Base-by-base conservation (phyloP, 2,113 vertebrate genomes). In the Cinclus cinclus region DNA sequence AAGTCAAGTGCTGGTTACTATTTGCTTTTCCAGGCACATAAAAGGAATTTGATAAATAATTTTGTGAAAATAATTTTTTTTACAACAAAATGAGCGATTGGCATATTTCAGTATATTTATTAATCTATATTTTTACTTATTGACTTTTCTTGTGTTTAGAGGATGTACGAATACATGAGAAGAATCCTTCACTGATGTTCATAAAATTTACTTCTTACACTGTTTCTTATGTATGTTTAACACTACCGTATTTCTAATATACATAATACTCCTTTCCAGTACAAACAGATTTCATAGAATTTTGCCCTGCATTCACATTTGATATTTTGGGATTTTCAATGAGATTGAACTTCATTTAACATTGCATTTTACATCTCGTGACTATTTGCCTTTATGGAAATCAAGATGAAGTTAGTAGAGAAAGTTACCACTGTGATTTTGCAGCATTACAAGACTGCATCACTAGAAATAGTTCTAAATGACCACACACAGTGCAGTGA, bases 401-500 rank as follows among this genome's bases (percentile, higher is more conserved):
- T 47, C 18, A 82, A 83, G 79, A 76, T 39, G 68, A 69, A 76
- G 14, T 74, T 31, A 50, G 11, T 17, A 41, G n/a, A 64, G 78
- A 62, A 80, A 55, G 9, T 63, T 87, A 39, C 19, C 46, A 76
- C 0, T 0, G 23, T 41, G 47, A 47, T 44, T 86, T 78, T 59
- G 35, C 37, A 67, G 21, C 41, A 56, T 78, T 80, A 42, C 19
- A 65, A 52, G 20, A 44, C 18, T 55, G 50, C 47, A 65, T 70
- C 68, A 52, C n/a, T 58, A 23, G 33, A 74, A 85, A 89, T n/a
- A 74, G 13, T 55, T 94, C 2, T 16, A 70, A 87, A 55, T 94
- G 87, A 80, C 87, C 91, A 94, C 95, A 96, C 87, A 90, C 71
- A 62, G 41, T 42, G 77, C 46, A 89, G 39, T n/a, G 50, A 74